Base-by-base conservation (phyloP, 2,888 invertebrate genomes). In the Hymenopus coronatus region DNA sequence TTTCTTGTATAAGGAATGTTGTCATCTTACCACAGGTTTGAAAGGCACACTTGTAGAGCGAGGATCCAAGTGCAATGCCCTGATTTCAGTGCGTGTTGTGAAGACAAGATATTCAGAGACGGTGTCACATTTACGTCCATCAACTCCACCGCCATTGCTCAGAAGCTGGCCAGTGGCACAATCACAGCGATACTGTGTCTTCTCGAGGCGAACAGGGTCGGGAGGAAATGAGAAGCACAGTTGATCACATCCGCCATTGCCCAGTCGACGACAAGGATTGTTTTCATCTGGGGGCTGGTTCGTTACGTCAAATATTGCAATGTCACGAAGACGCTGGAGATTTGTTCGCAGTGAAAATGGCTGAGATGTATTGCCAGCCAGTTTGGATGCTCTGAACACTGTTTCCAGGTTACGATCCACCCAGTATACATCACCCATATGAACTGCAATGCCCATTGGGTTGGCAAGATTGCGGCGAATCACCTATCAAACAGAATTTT, bases 141-240 rank as follows among this genome's bases (percentile, higher is more conserved):
- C 96, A 0, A 95, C 94, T 82, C 95, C 95, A 89, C 95, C 95
- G 0, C 94, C 92, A n/a, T 30, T 30, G 0, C 95, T 94, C n/a
- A 92, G 92, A 15, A 98, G 93, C 91, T 96, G 95, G 0, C 99
- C 99, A 0, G 97, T 96, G 0, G 99, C 97, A 92, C 99, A 99
- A n/a, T 97, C 98, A 92, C 99, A 99, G 81, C 94, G 95, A 91
- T 96, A 96, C 87, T 91, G 90, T 40, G 90, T 90, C 84, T 82
- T 89, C n/a, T 85, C 83, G 70, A 82, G 84, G 15, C 85, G 84
- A 27, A 83, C 28, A 28, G 40, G 70, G 15, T 97, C 96, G 0
- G 95, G 95, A 0, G 99, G 98, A 92, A 96, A 96, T 84, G 99
- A 97, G 93, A 99, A 99, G 93, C 99, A 99, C 0, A 99, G 94